Conservation (phyloP, 2,113 vertebrate genomes). For the Pica pica region DNA sequence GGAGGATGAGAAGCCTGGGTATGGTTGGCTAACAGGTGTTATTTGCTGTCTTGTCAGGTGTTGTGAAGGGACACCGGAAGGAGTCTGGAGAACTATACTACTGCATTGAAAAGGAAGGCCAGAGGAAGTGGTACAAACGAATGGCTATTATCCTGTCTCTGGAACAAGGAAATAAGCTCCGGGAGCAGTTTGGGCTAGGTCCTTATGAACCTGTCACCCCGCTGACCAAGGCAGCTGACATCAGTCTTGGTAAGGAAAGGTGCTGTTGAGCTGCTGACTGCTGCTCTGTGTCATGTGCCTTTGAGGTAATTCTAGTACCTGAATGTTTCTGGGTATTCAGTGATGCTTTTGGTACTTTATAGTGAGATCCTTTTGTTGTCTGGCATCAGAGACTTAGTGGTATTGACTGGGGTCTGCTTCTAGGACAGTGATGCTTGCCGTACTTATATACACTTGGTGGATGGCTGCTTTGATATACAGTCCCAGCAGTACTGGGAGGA, state of each 20-base stretch:
- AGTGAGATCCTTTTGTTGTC: neutral
- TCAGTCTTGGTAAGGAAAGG: slow-evolving; percentile 86
- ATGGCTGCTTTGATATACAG: neutral
- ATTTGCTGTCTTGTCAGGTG: slow-evolving; percentile 69
- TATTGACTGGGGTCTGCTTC: neutral
- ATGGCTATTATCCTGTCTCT: slow-evolving; percentile 88
- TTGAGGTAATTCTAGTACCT: neutral
- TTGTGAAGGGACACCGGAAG: slow-evolving; percentile 85
- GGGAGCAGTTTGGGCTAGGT: slow-evolving; percentile 91
- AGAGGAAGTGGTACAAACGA: slow-evolving; percentile 89
- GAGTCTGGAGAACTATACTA: slow-evolving; percentile 89
- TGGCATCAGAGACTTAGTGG: neutral
- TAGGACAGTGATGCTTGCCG: neutral
- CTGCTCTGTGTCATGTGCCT: neutral
- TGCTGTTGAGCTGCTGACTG: neutral
- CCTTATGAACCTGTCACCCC: slow-evolving; percentile 86
- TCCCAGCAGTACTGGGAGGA: neutral
- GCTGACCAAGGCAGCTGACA: slow-evolving; percentile 90
- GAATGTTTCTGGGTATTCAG: neutral
- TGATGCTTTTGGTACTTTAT: neutral
- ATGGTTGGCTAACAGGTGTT: neutral
- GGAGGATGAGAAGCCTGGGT: neutral
- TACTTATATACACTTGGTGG: neutral
- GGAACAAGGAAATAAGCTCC: slow-evolving; percentile 91
- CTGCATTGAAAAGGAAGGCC: slow-evolving; percentile 88